Evolutionary conservation across 2,888 invertebrate genomes (phyloP).

Genomic region (Amaurobius ferox): DNA sequence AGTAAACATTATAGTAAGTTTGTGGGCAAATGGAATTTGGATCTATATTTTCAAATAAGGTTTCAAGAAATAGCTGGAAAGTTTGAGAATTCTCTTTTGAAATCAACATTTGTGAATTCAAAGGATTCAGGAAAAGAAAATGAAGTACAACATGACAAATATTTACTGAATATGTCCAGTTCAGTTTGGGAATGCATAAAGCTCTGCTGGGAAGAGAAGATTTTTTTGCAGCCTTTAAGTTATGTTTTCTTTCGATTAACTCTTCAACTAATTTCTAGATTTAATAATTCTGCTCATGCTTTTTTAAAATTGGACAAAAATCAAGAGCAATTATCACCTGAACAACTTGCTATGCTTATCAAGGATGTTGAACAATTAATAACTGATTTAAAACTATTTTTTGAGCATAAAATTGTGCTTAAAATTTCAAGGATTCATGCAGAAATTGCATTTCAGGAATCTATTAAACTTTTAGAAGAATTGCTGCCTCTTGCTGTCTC

Average conservation of each 20-base stretch:
- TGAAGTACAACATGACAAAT: background rate
- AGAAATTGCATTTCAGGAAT: background rate
- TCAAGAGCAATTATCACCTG: background rate
- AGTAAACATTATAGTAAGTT: conserved; percentile 87
- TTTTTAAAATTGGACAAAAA: background rate
- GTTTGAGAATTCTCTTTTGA: conserved; percentile 80
- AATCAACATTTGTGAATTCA: conserved; percentile 29
- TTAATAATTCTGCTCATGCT: conserved; percentile 84
- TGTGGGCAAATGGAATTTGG: conserved; percentile 92
- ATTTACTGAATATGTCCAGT: conserved; percentile 13
- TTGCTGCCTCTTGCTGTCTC: background rate
- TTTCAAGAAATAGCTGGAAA: conserved; percentile 94
- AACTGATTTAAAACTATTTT: background rate
- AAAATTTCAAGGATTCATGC: background rate
- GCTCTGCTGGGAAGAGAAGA: conserved; percentile 86
- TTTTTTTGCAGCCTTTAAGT: conserved; percentile 85
- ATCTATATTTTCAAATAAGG: conserved; percentile 96
- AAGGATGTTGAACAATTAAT: background rate
- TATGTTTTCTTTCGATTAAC: conserved; percentile 89
- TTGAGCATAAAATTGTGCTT: background rate
- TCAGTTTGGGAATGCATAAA: conserved; percentile 64
- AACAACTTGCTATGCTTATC: background rate
- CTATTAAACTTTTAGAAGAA: background rate
- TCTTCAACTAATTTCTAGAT: conserved; percentile 88
- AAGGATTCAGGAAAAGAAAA: background rate